Base-by-base conservation (phyloP, 2,797 vertebrate genomes). In the Chelon labrosus region DNA sequence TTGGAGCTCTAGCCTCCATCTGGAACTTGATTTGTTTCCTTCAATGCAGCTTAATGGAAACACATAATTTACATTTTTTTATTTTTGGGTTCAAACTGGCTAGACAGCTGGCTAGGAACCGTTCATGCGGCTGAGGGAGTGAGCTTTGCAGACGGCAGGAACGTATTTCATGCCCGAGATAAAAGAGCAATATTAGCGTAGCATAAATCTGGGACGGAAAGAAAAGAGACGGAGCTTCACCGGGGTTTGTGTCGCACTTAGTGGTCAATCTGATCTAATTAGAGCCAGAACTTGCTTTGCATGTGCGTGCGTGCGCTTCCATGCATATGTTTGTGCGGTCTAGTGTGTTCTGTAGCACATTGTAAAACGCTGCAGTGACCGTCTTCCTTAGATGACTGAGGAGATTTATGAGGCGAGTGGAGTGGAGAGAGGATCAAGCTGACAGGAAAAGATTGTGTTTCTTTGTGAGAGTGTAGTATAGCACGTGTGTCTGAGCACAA, bases 381-480 rank as follows among this genome's bases (percentile, higher is more conserved):
- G 31, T 72, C 63, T 58, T 61, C 17, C 61, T 77, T 37, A 47
- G 72, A 77, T 74, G 38, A 3, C 49, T 65, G 7, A 2, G 44
- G 42, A 79, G 69, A 85, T 81, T 82, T 79, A 86, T 72, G 63
- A 73, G 74, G 59, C 70, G 56, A 60, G 35, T 42, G 51, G 14
- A 63, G 73, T 73, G 80, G 62, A 44, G 67, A 72, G 67, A 72
- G 64, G 57, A 80, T 82, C 61, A 78, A 63, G 70, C 65, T 74
- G 69, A 72, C 69, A 63, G 63, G 31, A 68, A 55, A 67, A 67
- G 65, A 66, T 63, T 58, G 37, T 38, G 52, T 42, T 62, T 25
- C 25, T 42, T 17, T 59, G 25, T 22, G 60, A 44, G 52, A 49
- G 12, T 51, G 19, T 63, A 54, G 25, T 4, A 27, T 3, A 57